Evolutionary conservation across 2,113 vertebrate species (phyloP).

Genomic region (Tragelaphus imberbis): DNA sequence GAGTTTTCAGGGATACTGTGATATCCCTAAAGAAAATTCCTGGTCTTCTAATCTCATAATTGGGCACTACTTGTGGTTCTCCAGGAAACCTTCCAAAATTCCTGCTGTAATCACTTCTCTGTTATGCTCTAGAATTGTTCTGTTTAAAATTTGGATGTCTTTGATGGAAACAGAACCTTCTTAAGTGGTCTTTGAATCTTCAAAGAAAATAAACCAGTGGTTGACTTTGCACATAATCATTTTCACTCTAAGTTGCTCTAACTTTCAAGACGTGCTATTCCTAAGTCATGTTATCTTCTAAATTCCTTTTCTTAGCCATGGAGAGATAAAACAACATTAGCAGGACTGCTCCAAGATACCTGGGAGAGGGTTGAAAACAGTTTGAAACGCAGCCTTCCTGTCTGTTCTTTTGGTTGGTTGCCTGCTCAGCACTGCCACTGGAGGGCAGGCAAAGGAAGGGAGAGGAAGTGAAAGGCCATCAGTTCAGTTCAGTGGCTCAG

Average conservation of each 20-base stretch:
- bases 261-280: neutral
- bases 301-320: neutral
- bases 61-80: neutral
- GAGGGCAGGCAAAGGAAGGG: conserved; percentile 59
- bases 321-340: neutral
- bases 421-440: conserved; percentile 33
- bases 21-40: neutral
- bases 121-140: neutral
- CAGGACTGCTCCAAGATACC: neutral
- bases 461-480: neutral
- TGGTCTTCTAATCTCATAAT: neutral
- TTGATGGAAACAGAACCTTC: neutral
- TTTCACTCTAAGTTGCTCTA: neutral
- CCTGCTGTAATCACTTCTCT: neutral
- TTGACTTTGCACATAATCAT: neutral
- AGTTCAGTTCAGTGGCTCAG: too few species aligned
- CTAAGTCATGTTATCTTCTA: neutral
- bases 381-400: rapidly evolving
- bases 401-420: neutral
- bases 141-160: neutral
- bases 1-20: neutral
- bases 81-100: neutral
- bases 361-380: neutral
- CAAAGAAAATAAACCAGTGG: neutral
- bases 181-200: neutral